These are phyloP conservation scores for Aporrectodea caliginosa DNA, from an alignment of 1,140 invertebrate genomes.

Conservation along the genomic window DNA sequence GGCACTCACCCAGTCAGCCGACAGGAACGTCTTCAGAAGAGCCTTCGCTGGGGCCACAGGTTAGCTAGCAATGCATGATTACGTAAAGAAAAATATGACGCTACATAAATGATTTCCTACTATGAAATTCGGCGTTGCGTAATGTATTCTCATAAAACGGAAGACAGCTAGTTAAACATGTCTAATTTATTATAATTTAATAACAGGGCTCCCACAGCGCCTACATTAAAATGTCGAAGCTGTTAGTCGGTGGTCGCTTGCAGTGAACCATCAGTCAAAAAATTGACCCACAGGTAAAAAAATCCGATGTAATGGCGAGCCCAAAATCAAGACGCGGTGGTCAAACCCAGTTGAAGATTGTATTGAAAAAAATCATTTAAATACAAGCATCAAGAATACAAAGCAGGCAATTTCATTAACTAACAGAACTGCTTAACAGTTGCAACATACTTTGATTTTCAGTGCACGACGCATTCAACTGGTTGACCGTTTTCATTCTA, in stretches of 20 bases:
- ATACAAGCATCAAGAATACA: not conserved
- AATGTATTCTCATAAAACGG: not conserved
- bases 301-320: too few relatives aligned
- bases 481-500: conserved; percentile 58
- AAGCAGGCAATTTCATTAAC: not conserved
- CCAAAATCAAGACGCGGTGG: too few relatives aligned
- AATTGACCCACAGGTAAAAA: too few relatives aligned
- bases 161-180: not conserved
- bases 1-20: conserved; percentile 49
- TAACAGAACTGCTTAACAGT: not conserved
- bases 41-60: conserved; percentile 63
- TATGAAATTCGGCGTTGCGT: too few relatives aligned
- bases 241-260: too few relatives aligned
- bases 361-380: too few relatives aligned
- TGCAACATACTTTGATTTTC: conserved; percentile 38
- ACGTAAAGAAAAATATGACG: too few relatives aligned
- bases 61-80: conserved; percentile 35
- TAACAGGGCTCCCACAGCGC: not conserved
- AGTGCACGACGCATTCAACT: conserved; percentile 63
- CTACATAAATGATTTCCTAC: too few relatives aligned
- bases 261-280: too few relatives aligned
- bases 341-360: too few relatives aligned
- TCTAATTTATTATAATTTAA: not conserved
- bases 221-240: not conserved
- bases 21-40: conserved; percentile 58